These are phyloP conservation scores for Meiosimyza decipiens DNA, from an alignment of 2,888 invertebrate genomes.

Conservation along the genomic window DNA sequence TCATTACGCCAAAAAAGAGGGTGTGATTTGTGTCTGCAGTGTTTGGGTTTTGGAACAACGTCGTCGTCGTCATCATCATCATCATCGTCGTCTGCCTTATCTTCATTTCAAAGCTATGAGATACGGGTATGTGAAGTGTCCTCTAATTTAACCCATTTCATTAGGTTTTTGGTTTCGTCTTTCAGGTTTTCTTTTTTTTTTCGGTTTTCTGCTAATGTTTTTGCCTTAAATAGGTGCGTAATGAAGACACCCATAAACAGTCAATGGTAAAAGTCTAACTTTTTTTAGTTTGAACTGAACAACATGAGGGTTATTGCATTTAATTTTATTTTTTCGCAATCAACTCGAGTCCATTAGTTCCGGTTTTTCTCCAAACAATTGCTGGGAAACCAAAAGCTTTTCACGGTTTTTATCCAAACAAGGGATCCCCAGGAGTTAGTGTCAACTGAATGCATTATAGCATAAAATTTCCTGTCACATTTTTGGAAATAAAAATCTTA, in stretches of 20 bases:
- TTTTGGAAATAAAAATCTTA: no score
- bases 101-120: conserved; percentile 30
- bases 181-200: no score
- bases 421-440: no score
- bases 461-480: no score
- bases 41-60: background rate
- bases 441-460: no score
- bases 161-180: conserved; percentile 19
- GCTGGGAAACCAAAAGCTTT: no score
- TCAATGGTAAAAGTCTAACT: background rate
- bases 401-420: no score
- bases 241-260: background rate
- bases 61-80: background rate
- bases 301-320: no score
- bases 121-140: conserved; percentile 36
- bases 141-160: conserved; percentile 43
- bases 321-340: no score
- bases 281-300: no score
- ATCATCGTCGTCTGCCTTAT: conserved; percentile 9
- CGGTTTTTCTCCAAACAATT: no score
- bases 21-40: conserved; percentile 36
- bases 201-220: background rate
- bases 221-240: conserved; percentile 9
- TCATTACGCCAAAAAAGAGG: conserved; percentile 24
- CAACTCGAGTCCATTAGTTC: no score